Conservation (phyloP, 1,140 invertebrate genomes). For the Lysiphlebus fabarum region DNA sequence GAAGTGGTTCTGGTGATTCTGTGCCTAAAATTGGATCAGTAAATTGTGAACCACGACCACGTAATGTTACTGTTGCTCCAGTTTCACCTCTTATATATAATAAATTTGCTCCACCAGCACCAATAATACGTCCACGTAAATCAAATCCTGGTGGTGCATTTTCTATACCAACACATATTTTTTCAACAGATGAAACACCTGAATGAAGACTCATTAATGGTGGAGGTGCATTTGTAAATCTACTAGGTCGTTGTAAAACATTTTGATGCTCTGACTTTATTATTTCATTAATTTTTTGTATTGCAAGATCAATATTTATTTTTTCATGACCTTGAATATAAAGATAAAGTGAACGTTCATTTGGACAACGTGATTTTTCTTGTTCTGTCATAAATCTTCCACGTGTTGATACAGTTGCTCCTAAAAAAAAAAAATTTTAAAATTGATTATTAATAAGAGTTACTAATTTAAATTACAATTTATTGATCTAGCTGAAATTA, state of each 20-base stretch:
- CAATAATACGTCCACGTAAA: conserved; percentile 70
- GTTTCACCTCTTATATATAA: conserved; percentile 76
- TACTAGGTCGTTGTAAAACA: conserved; percentile 51
- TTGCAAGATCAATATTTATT: conserved; percentile 61
- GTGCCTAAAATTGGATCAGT: conserved; percentile 59
- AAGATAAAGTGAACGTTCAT: conserved; percentile 62
- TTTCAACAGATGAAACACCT: conserved; percentile 59
- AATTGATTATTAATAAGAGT: no score
- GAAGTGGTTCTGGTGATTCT: conserved; percentile 76
- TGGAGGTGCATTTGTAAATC: conserved; percentile 55
- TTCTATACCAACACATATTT: conserved; percentile 74
- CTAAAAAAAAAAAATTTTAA: conserved; percentile 32
- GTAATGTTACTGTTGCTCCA: conserved; percentile 69
- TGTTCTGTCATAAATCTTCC: conserved; percentile 62
- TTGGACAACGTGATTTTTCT: conserved; percentile 56
- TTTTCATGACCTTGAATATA: conserved; percentile 62
- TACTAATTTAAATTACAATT: no score
- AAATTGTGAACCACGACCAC: conserved; percentile 68
- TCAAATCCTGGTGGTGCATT: conserved; percentile 74
- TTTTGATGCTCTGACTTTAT: conserved; percentile 55
- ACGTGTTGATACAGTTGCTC: conserved; percentile 63
- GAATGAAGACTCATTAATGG: conserved; percentile 56
- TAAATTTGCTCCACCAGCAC: conserved; percentile 68
- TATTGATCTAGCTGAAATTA: conserved; percentile 1
- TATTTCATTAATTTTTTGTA: conserved; percentile 62